Evolutionary conservation across 2,888 invertebrate genomes (phyloP).

Genomic region (Trachelus tabidus): DNA sequence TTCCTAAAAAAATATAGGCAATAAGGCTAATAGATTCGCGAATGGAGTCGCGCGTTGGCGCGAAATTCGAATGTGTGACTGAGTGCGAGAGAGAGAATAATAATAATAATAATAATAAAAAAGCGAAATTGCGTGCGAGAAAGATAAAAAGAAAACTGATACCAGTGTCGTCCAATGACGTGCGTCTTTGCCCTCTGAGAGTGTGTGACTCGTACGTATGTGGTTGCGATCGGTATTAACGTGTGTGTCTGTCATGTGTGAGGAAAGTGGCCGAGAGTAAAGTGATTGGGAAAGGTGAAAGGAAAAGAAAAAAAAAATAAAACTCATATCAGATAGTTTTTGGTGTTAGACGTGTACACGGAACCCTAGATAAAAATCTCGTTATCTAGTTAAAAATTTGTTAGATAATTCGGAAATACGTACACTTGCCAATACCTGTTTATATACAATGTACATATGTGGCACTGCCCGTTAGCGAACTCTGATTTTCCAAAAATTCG

Average conservation of each 20-base stretch:
- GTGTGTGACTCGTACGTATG: constrained; percentile 2
- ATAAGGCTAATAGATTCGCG: constrained; percentile 48
- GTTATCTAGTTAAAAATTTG: constrained; percentile 63
- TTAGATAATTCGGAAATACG: constrained; percentile 53
- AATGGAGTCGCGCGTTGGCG: constrained; percentile 21
- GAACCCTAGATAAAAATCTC: constrained; percentile 57
- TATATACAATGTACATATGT: constrained; percentile 63
- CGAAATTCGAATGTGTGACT: neutral
- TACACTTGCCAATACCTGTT: constrained; percentile 63
- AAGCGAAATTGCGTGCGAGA: neutral
- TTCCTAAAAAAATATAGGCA: constrained; percentile 64
- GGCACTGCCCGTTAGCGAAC: constrained; percentile 57
- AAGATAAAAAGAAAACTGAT: neutral
- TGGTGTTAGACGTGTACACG: constrained; percentile 64
- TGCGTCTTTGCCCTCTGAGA: constrained; percentile 17
- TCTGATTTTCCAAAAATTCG: constrained; percentile 16
- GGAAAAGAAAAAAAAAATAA: constrained; percentile 43
- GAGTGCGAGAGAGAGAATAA: neutral
- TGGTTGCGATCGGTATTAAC: neutral
- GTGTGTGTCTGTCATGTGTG: constrained; percentile 26
- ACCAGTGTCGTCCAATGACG: constrained; percentile 24
- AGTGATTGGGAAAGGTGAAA: neutral
- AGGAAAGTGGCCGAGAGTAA: neutral
- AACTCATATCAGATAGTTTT: constrained; percentile 66
- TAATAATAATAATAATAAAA: neutral